Evolutionary conservation across 2,888 invertebrate genomes (phyloP), one percentile per base, ranked within the genome.

Genomic region (Melinaea marsaeus): DNA sequence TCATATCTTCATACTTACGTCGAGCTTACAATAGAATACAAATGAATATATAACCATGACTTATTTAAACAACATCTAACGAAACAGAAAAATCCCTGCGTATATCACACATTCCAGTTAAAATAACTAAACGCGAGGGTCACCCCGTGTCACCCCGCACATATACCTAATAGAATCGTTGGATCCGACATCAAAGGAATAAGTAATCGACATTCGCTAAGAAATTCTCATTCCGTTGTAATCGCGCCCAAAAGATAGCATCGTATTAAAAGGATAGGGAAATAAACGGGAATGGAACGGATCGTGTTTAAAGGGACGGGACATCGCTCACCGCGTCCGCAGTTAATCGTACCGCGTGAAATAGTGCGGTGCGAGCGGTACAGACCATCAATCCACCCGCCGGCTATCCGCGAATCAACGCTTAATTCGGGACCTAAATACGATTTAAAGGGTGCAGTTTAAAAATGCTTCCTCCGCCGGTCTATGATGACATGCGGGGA

Each of bases 381-480:
- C 58, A 68, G 72, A 71, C 78, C 81, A 87, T 87, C 86, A 86
- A 87, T 88, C 85, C 85, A 86, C 87, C 86, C 81, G 85, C 85
- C 82, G 85, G 83, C 84, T 84, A 85, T 83, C 86, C 88, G 85
- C 85, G 86, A 88, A 87, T 86, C 86, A 85, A 82, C 83, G 85
- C 82, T 87, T 86, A 87, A 87, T 88, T 87, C 87, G 81, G 85
- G 85, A 86, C 85, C 86, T 87, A 86, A 87, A 87, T 86, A 86
- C 85, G 86, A 86, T 88, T 87, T 84, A 79, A 73, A 75, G 73
- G 73, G 55, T 45, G 33, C 55, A 34, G 59, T 60, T 60, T 35
- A 46, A 55, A 60, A 46, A 37, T 22, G 37, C 9, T 22, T 32
- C 9, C 13, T 9, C 9, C 42, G 0, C 42, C 42, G 9, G 42